Percentiles rank a stretch among this genome's conserved stretches.
Evolutionary conservation across 2,888 invertebrate species (phyloP).

Genomic region (Osmoderma eremita): DNA sequence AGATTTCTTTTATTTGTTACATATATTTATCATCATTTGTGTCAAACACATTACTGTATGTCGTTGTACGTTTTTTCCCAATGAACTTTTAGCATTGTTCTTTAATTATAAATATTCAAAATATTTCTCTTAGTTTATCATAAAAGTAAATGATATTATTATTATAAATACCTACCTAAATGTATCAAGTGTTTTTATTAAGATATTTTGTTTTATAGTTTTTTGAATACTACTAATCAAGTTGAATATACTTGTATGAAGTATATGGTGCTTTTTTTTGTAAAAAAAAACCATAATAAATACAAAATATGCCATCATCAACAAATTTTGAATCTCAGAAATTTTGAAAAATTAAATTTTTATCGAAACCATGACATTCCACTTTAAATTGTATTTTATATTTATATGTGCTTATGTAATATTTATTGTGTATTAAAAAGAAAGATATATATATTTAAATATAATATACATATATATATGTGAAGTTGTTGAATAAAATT

Average conservation of each 20-base stretch:
- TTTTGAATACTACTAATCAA: constrained; percentile 25
- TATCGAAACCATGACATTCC: constrained; percentile 46
- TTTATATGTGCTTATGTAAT: constrained; percentile 41
- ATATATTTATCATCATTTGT: constrained; percentile 29
- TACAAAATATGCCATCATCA: not conserved
- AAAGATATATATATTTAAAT: constrained; percentile 31
- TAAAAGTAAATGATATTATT: constrained; percentile 37
- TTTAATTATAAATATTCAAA: constrained; percentile 18
- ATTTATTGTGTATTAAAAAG: constrained; percentile 40
- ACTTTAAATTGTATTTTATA: constrained; percentile 43
- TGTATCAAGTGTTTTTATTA: constrained; percentile 39
- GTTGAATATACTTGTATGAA: constrained; percentile 30
- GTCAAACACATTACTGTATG: constrained; percentile 38
- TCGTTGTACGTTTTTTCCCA: constrained; percentile 26
- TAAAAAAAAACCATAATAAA: constrained; percentile 12
- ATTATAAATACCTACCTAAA: not conserved
- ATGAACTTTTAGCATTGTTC: constrained; percentile 19
- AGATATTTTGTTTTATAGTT: constrained; percentile 19
- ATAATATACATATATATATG: constrained; percentile 25
- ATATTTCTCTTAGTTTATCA: constrained; percentile 29
- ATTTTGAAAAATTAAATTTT: constrained; percentile 28
- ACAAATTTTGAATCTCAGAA: constrained; percentile 16
- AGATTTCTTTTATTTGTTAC: constrained; percentile 50
- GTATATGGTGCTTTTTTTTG: constrained; percentile 50
- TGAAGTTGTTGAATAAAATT: constrained; percentile 38